A percentile compares a stretch with the other conserved stretches of the same genome.
These are phyloP conservation scores for Siniperca knerii DNA, from an alignment of 2,113 vertebrate genomes.

Conservation along the genomic window DNA sequence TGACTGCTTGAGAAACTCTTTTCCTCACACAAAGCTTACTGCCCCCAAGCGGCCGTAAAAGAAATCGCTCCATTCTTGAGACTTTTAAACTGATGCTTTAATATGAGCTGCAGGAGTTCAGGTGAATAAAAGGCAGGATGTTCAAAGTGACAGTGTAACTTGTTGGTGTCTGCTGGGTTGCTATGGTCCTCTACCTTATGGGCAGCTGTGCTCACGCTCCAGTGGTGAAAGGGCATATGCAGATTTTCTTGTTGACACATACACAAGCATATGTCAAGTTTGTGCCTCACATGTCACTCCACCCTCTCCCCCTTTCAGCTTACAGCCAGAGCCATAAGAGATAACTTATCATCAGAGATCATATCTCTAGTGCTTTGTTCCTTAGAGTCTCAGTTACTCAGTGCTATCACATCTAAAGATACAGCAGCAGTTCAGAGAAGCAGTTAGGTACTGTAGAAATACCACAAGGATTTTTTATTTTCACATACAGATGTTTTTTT, in stretches of 20 bases:
- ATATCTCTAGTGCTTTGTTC: background rate
- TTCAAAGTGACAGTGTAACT: background rate
- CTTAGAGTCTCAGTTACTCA: background rate
- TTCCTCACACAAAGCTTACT: conserved; percentile 49
- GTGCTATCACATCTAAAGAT: background rate
- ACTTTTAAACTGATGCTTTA: background rate
- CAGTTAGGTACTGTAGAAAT: conserved; percentile 36
- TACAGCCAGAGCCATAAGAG: background rate
- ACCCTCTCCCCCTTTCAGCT: background rate
- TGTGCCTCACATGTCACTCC: background rate
- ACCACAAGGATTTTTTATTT: conserved; percentile 72
- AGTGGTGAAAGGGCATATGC: background rate
- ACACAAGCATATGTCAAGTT: background rate
- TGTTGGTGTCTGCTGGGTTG: background rate
- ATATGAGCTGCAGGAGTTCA: background rate
- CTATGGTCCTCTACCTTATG: background rate
- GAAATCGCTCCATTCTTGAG: conserved; percentile 25
- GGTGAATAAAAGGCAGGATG: background rate
- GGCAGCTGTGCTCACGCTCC: background rate
- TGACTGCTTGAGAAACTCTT: background rate
- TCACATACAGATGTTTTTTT: conserved; percentile 64
- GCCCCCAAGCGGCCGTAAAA: conserved; percentile 80
- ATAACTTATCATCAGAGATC: background rate
- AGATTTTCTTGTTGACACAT: background rate
- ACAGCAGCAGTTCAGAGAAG: conserved; percentile 19